These are phyloP conservation scores for Argya squamiceps DNA, from an alignment of 2,797 vertebrate genomes.

Conservation along the genomic window DNA sequence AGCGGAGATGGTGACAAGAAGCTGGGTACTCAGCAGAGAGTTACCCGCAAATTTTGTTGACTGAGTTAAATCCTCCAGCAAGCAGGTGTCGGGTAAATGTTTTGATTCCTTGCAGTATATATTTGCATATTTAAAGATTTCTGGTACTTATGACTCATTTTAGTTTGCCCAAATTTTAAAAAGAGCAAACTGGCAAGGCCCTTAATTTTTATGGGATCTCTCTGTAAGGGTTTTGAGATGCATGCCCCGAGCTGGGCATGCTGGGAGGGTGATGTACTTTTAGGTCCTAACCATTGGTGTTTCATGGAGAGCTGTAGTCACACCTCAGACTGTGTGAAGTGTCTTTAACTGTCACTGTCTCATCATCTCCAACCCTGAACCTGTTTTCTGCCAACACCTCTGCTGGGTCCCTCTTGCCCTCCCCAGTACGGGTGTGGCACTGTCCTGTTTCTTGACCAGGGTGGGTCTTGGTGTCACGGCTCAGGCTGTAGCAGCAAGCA, in stretches of 20 bases:
- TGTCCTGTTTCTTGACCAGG: not conserved
- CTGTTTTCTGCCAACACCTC: not conserved
- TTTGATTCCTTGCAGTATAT: constrained; percentile 50
- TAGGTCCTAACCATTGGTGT: not conserved
- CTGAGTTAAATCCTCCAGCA: constrained; percentile 47
- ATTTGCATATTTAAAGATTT: constrained; percentile 60
- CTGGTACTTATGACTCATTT: constrained; percentile 19
- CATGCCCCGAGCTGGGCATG: fast-evolving
- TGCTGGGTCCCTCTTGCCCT: not conserved
- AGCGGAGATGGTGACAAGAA: constrained; percentile 45
- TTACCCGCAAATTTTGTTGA: constrained; percentile 54
- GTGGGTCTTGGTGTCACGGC: not conserved
- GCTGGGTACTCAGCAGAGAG: constrained; percentile 33
- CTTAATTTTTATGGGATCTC: not conserved
- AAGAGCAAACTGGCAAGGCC: not conserved
- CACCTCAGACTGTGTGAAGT: not conserved
- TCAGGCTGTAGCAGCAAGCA: not conserved
- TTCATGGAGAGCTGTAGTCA: not conserved
- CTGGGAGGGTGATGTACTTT: not conserved
- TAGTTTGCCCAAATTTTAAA: constrained; percentile 6
- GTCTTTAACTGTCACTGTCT: not conserved
- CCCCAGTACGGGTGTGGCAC: not conserved
- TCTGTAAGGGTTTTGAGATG: not conserved
- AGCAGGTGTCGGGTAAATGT: constrained; percentile 67
- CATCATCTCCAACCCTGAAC: not conserved